These are phyloP conservation scores for Heliothis virescens DNA, from an alignment of 1,140 invertebrate species.

Conservation along the genomic window DNA sequence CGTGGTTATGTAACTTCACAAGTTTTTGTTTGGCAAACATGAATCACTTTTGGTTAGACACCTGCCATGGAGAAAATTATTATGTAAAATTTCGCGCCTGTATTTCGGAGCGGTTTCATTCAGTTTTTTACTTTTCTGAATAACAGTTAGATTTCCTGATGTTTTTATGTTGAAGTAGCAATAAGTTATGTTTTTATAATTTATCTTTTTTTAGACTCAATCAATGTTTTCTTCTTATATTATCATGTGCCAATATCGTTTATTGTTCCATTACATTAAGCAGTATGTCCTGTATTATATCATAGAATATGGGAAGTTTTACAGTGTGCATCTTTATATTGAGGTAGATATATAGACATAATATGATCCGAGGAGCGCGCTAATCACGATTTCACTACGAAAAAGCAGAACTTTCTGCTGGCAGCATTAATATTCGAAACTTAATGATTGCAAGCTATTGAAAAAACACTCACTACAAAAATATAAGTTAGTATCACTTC, in stretches of 20 bases:
- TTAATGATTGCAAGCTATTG: not conserved
- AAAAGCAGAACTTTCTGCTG: not conserved
- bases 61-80: slow-evolving; percentile 29
- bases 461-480: slow-evolving; percentile 34
- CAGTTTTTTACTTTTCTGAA: not conserved
- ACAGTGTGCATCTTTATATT: too few species aligned
- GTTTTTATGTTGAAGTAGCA: too few species aligned
- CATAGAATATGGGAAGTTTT: too few species aligned
- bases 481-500: slow-evolving; percentile 25
- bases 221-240: too few species aligned
- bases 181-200: too few species aligned
- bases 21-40: slow-evolving; percentile 37
- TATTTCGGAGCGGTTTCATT: not conserved
- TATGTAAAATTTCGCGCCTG: slow-evolving; percentile 11
- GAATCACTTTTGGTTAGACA: slow-evolving; percentile 35
- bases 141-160: not conserved
- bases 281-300: too few species aligned
- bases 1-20: slow-evolving; percentile 29
- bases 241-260: too few species aligned
- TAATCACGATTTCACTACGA: slow-evolving; percentile 35
- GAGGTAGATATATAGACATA: too few species aligned
- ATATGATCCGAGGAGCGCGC: not conserved
- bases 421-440: not conserved
- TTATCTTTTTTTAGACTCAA: too few species aligned
- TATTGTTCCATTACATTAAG: too few species aligned